Conservation (phyloP, 2,113 vertebrate species). For the Alligator sinensis region DNA sequence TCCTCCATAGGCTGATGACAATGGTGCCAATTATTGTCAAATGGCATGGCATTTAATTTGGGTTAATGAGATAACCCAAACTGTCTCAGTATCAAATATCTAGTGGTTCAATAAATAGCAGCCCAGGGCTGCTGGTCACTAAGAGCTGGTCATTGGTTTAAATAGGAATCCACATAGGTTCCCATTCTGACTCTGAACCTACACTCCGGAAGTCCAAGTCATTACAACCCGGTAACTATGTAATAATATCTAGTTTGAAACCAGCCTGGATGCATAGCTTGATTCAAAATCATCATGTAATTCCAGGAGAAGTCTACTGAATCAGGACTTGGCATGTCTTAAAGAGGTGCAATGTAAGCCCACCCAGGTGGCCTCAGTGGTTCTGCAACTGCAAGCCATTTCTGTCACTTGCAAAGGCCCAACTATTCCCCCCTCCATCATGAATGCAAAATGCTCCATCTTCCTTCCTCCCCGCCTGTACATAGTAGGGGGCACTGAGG, state of each 20-base stretch:
- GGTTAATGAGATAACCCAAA: not conserved
- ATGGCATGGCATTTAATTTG: accelerated
- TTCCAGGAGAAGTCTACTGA: slow-evolving; percentile 46
- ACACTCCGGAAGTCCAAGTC: too few species aligned
- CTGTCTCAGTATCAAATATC: not conserved
- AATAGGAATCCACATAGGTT: not conserved
- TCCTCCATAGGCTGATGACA: too few species aligned
- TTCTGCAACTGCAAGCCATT: not conserved
- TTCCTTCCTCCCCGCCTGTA: not conserved
- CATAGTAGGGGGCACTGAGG: not conserved
- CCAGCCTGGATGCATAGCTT: not conserved
- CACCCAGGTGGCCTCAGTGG: not conserved
- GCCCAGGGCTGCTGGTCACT: not conserved
- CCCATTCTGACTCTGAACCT: not conserved
- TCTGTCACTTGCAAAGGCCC: not conserved
- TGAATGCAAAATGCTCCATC: not conserved
- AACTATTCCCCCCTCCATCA: not conserved
- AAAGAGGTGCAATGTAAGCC: not conserved
- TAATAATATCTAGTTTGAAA: not conserved
- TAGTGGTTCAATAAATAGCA: not conserved
- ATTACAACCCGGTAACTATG: too few species aligned
- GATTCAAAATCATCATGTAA: slow-evolving; percentile 40
- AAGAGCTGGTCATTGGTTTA: not conserved
- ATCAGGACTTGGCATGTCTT: not conserved
- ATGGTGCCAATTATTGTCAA: not conserved